phyloP scores from a whole-genome alignment of 2,888 invertebrate species.

The Parnassius smintheus region DNA sequence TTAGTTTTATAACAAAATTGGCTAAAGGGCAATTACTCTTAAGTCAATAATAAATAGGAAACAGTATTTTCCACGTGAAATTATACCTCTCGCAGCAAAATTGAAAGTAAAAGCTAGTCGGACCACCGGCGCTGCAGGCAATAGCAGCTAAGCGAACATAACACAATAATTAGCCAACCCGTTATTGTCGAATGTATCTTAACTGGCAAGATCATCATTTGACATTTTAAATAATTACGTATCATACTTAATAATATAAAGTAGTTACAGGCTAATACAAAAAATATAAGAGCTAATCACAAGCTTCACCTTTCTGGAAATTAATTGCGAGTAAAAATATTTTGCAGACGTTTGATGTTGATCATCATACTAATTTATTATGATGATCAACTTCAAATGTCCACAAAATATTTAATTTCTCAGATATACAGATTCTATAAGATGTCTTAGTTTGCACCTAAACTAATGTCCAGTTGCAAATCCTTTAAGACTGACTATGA shows the following conservation, averaged over 20 bases:
- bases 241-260: conserved; percentile 52
- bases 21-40: neutral
- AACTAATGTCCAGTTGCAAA: too few relatives aligned
- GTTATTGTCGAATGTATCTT: conserved; percentile 31
- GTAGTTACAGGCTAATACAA: too few relatives aligned
- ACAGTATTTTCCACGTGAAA: conserved; percentile 5
- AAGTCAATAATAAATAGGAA: conserved; percentile 4
- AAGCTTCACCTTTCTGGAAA: too few relatives aligned
- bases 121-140: conserved; percentile 22
- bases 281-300: too few relatives aligned
- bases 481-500: too few relatives aligned
- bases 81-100: conserved; percentile 5
- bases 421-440: too few relatives aligned
- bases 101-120: conserved; percentile 14
- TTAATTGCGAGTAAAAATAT: too few relatives aligned
- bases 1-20: neutral
- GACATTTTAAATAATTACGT: conserved; percentile 37
- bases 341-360: too few relatives aligned
- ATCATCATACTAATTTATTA: too few relatives aligned
- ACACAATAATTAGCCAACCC: conserved; percentile 34
- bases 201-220: conserved; percentile 28
- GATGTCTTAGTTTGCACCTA: too few relatives aligned
- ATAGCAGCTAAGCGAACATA: conserved; percentile 17
- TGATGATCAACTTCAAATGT: too few relatives aligned
- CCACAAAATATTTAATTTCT: too few relatives aligned